Conservation (phyloP, 2,888 invertebrate genomes). For the Muschampia plurimacula region DNA sequence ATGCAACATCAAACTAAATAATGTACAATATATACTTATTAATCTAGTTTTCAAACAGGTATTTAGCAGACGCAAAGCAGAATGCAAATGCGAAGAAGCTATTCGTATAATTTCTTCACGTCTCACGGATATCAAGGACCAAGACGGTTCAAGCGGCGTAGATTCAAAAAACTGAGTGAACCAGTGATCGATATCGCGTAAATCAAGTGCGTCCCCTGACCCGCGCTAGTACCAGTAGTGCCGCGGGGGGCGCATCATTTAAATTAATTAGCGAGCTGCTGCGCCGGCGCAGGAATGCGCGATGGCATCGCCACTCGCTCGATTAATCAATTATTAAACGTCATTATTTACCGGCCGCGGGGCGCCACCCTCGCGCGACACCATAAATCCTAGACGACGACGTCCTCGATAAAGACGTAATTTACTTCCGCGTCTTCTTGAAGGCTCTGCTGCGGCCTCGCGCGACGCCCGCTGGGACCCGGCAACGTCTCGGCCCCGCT, state of each 20-base stretch:
- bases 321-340: conserved; percentile 80
- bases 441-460: no score
- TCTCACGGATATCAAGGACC: background rate
- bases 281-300: conserved; percentile 52
- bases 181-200: conserved; percentile 57
- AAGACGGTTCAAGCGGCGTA: conserved; percentile 16
- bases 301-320: conserved; percentile 60
- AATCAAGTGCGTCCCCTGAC: conserved; percentile 51
- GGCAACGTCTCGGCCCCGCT: background rate
- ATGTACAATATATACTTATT: no score
- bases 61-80: no score
- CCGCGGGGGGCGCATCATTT: conserved; percentile 60
- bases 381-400: conserved; percentile 60
- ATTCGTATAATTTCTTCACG: no score
- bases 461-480: conserved; percentile 14
- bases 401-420: conserved; percentile 71
- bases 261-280: conserved; percentile 74
- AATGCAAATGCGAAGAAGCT: no score
- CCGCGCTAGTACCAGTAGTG: conserved; percentile 48
- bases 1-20: no score
- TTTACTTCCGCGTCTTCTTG: conserved; percentile 59
- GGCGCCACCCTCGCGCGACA: conserved; percentile 48
- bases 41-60: no score
- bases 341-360: conserved; percentile 68
- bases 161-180: conserved; percentile 8